These are phyloP conservation scores for Sphaeramia orbicularis DNA, from an alignment of 2,797 vertebrate species.

Conservation along the genomic window DNA sequence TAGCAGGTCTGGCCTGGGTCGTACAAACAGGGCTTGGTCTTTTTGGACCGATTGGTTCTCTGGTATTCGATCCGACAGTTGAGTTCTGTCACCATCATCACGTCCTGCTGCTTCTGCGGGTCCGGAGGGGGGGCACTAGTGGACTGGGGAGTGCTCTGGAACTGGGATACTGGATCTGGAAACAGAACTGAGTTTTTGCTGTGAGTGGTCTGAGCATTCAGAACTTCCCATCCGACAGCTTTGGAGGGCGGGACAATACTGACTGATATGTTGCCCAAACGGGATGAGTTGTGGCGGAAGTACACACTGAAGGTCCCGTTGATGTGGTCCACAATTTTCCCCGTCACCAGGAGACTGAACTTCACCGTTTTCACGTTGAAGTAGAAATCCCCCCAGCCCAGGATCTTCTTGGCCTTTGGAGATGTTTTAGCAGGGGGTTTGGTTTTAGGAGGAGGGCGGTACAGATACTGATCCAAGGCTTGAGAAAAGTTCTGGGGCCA, in stretches of 20 bases:
- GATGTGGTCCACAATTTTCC: slow-evolving; percentile 97
- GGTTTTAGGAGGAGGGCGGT: slow-evolving; percentile 78
- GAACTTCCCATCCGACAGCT: slow-evolving; percentile 88
- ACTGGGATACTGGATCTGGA: slow-evolving; percentile 73
- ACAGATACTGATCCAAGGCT: slow-evolving; percentile 73
- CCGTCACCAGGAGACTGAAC: slow-evolving; percentile 94
- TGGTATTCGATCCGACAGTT: slow-evolving; percentile 96
- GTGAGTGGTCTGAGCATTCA: slow-evolving; percentile 29
- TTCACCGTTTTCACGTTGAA: slow-evolving; percentile 95
- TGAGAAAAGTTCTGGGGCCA: slow-evolving; percentile 90
- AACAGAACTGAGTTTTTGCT: slow-evolving; percentile 58
- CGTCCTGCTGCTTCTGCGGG: slow-evolving; percentile 79
- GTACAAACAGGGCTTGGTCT: slow-evolving; percentile 93
- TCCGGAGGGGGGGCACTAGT: slow-evolving; percentile 63
- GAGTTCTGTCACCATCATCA: slow-evolving; percentile 84
- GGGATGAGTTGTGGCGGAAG: slow-evolving; percentile 97
- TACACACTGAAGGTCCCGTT: slow-evolving; percentile 98
- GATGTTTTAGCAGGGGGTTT: slow-evolving; percentile 87
- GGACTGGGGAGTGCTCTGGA: slow-evolving; percentile 81
- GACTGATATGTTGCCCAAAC: slow-evolving; percentile 94
- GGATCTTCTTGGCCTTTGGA: slow-evolving; percentile 92
- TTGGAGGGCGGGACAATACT: slow-evolving; percentile 96
- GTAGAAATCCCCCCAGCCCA: slow-evolving; percentile 97
- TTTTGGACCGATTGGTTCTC: slow-evolving; percentile 94
- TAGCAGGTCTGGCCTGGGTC: slow-evolving; percentile 94